Conservation (phyloP, 2,888 invertebrate species). For the Synergus itoensis region DNA sequence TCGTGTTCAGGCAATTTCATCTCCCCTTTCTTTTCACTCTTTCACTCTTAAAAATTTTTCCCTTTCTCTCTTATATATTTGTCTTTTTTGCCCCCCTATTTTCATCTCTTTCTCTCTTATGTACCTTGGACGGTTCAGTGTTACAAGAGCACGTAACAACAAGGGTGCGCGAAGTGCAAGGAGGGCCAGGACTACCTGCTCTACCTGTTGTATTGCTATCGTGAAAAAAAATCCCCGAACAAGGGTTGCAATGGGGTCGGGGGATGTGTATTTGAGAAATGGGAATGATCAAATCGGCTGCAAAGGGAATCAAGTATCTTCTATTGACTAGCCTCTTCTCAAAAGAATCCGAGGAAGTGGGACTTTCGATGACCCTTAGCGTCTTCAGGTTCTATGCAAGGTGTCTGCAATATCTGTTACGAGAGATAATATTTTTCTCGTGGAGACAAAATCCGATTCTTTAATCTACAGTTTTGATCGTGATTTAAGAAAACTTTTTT, state of each 20-base stretch:
- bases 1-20: conserved; percentile 1
- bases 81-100: conserved; percentile 46
- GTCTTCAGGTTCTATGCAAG: conserved; percentile 33
- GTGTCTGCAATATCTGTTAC: neutral
- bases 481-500: neutral
- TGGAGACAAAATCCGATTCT: neutral
- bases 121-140: neutral
- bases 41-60: conserved; percentile 3
- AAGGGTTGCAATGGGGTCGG: conserved; percentile 51
- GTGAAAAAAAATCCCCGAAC: conserved; percentile 52
- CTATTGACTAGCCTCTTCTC: conserved; percentile 60
- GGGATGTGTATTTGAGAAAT: conserved; percentile 58
- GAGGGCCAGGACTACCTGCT: conserved; percentile 69
- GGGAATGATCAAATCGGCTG: conserved; percentile 68
- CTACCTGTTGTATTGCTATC: conserved; percentile 69
- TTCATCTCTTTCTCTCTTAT: conserved; percentile 16
- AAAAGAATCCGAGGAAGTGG: conserved; percentile 23
- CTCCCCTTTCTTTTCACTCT: conserved; percentile 40
- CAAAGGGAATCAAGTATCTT: conserved; percentile 72
- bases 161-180: conserved; percentile 47
- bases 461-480: neutral
- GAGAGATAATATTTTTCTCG: neutral
- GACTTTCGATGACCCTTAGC: conserved; percentile 41
- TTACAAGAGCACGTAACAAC: conserved; percentile 46
- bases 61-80: conserved; percentile 13